These are phyloP conservation scores for Circaetus gallicus DNA, from an alignment of 2,113 vertebrate species.

Conservation along the genomic window DNA sequence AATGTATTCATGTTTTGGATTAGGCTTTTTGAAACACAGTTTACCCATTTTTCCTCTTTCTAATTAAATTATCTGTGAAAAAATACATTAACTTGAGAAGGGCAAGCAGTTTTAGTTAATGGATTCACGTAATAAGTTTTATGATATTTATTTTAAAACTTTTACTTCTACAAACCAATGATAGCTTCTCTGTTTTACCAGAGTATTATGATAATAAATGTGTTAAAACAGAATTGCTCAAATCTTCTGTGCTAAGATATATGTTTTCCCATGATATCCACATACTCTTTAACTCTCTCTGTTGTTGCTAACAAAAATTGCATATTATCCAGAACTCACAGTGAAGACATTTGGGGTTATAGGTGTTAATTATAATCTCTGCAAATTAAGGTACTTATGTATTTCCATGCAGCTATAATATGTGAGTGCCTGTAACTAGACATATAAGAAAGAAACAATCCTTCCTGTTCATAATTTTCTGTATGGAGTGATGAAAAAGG, in stretches of 20 bases:
- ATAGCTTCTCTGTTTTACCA: background rate
- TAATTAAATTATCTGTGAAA: background rate
- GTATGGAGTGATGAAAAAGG: background rate
- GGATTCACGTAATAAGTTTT: background rate
- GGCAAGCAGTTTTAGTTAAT: background rate
- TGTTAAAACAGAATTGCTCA: background rate
- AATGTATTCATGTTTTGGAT: background rate
- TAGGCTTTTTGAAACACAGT: background rate
- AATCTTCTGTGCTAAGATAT: background rate
- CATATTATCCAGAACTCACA: background rate
- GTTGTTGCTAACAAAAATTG: background rate
- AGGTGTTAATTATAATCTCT: background rate
- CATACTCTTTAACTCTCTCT: background rate
- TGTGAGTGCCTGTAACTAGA: background rate
- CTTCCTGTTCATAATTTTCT: background rate
- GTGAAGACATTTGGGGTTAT: background rate
- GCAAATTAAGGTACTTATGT: background rate
- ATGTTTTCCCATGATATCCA: background rate
- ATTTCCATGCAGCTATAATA: background rate
- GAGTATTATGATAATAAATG: background rate
- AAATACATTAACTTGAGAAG: background rate
- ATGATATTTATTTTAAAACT: background rate
- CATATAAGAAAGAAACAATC: background rate
- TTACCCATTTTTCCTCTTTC: background rate
- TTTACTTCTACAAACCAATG: background rate